Base-by-base conservation (phyloP, 2,797 vertebrate genomes). In the Propithecus deckenii region DNA sequence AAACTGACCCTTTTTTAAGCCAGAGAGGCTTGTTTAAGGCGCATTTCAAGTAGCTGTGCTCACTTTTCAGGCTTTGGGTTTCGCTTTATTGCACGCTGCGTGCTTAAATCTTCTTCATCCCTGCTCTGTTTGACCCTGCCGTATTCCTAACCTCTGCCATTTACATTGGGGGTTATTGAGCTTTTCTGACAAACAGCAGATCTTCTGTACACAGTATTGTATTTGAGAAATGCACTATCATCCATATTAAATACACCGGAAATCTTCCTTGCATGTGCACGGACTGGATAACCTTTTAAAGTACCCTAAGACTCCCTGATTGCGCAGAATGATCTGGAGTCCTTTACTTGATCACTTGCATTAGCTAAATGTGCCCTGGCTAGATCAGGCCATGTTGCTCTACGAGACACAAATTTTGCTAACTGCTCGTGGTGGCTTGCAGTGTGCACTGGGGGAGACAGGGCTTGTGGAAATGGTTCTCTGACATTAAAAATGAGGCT, bases 231-330 rank as follows among this genome's bases (percentile, higher is more conserved):
- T 71, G 72, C 4, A 12, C 28, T 76, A 6, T 41, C 41, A 46
- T 74, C 57, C 35, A 30, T 52, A 23, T 86, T 95, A 91, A 94
- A 43, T 43, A 46, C 41, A 18, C 59, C 1, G 0, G 30, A 72
- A 89, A 22, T 67, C 65, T 86, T 86, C 46, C 78, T 67, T 65
- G 65, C 2, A 8, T 61, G 30, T 69, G 20, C 46, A 63, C 52
- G 83, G 38, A 86, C n/a, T 38, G 4, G 61, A 69, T 97, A 85
- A 95, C 43, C 83, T 90, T 95, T 96, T 65, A 55, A 87, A 80
- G 93, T 72, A 80, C 15, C 38, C 41, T 1, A 14, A 93, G 75
- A 38, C 52, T 85, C 8, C 13, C 28, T 32, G 63, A 83, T 86
- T 74, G 11, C 18, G 23, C 20, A 0, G 30, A 52, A 75, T 52